These are phyloP conservation scores for Cnemophilus loriae DNA, from an alignment of 2,113 vertebrate species.

Conservation along the genomic window DNA sequence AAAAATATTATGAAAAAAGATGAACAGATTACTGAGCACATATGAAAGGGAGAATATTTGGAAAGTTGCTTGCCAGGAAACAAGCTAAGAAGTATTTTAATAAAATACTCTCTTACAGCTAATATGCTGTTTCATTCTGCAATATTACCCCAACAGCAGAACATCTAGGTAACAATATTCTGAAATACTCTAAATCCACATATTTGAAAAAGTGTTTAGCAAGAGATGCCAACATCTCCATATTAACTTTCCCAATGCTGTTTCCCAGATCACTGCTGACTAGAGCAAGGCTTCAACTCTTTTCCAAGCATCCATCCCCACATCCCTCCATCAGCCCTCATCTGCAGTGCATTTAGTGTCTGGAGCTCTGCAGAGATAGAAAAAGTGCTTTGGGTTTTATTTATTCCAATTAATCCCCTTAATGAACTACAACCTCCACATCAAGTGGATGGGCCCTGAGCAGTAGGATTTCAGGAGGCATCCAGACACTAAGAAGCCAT, in stretches of 20 bases:
- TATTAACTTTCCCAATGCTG: background rate
- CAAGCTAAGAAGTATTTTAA: constrained; percentile 2
- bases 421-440: background rate
- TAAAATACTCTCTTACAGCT: constrained; percentile 2
- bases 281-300: background rate
- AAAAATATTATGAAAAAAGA: constrained; percentile 15
- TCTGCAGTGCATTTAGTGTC: background rate
- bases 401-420: background rate
- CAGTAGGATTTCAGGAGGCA: background rate
- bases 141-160: background rate
- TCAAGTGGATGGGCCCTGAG: background rate
- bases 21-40: constrained; percentile 57
- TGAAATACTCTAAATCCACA: background rate
- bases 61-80: background rate
- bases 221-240: background rate
- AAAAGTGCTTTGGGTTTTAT: background rate
- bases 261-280: background rate
- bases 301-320: background rate
- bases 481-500: background rate
- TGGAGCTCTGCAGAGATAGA: background rate
- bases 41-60: constrained; percentile 28
- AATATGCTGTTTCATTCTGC: constrained; percentile 29
- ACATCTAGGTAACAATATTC: background rate
- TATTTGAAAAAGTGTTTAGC: background rate
- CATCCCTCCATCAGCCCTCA: background rate